Evolutionary conservation across 2,113 vertebrate species (phyloP).

Genomic region (Psittacula cyanocephala): DNA sequence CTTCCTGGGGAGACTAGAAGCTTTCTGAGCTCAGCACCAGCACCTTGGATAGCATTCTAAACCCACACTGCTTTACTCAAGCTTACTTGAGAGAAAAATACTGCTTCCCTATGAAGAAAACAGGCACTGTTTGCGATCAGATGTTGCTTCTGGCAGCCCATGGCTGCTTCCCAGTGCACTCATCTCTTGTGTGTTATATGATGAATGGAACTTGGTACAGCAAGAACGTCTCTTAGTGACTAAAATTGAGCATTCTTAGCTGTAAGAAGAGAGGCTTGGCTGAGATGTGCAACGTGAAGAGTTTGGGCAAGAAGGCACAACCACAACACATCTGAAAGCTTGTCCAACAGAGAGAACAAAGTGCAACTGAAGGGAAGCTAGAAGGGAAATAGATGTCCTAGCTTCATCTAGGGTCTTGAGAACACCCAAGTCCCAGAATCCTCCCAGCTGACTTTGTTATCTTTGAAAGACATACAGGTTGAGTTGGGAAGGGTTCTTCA

Average conservation of each 20-base stretch:
- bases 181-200: rapidly evolving
- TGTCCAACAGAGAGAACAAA: background rate
- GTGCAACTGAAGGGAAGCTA: background rate
- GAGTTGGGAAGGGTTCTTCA: background rate
- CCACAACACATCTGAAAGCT: background rate
- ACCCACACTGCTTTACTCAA: background rate
- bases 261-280: background rate
- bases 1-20: background rate
- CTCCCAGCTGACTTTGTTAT: background rate
- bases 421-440: background rate
- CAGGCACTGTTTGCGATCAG: background rate
- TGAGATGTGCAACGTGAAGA: background rate
- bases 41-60: background rate
- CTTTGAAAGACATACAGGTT: background rate
- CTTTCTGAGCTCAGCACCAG: background rate
- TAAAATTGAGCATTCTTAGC: background rate
- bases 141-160: background rate
- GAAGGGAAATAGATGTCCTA: background rate
- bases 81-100: background rate
- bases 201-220: background rate
- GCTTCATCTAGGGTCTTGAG: background rate
- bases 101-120: background rate
- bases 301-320: background rate
- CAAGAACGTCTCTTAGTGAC: background rate
- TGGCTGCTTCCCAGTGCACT: background rate